These are phyloP conservation scores for Stenodema calcarata DNA, from an alignment of 2,888 invertebrate species.

Conservation along the genomic window DNA sequence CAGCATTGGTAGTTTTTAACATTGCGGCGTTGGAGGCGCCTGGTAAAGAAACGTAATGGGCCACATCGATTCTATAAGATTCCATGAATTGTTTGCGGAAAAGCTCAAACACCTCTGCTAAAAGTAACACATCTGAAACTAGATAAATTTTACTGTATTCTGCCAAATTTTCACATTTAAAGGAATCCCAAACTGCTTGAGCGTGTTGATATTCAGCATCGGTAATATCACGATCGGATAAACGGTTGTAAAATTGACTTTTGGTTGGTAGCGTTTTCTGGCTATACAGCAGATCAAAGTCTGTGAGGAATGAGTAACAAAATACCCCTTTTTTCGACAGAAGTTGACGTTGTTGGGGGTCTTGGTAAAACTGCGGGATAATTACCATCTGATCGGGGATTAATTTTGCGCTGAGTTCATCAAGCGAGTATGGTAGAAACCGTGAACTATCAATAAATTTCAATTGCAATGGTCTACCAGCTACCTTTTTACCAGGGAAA, in stretches of 20 bases:
- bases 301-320: background rate
- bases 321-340: background rate
- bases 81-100: background rate
- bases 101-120: background rate
- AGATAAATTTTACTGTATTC: background rate
- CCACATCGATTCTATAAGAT: background rate
- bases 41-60: background rate
- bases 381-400: background rate
- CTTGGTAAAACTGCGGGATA: background rate
- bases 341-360: background rate
- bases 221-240: background rate
- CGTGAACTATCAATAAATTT: background rate
- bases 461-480: background rate
- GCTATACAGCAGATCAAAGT: background rate
- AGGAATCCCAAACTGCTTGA: background rate
- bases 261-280: background rate
- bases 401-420: background rate
- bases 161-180: background rate
- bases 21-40: conserved; percentile 54
- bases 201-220: background rate
- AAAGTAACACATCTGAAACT: background rate
- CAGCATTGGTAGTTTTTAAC: conserved; percentile 56
- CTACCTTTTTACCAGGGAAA: background rate
- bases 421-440: background rate
- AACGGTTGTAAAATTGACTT: background rate